Evolutionary conservation across 1,140 invertebrate species (phyloP), one percentile per base, ranked within the genome.

Genomic region (Psilanteris sp.): DNA sequence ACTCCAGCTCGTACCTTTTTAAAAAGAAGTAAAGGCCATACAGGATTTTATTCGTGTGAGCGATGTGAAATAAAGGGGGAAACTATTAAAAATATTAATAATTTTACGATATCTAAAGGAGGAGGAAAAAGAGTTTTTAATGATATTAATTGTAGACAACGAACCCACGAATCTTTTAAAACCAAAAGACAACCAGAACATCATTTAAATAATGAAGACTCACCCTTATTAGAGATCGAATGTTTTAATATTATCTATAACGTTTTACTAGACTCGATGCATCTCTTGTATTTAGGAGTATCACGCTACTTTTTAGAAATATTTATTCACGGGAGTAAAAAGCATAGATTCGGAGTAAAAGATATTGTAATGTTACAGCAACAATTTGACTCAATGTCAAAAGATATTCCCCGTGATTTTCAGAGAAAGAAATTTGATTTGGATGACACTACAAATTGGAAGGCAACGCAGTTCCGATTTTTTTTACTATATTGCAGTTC

Each of bases 1-100:
- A 67, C 59, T 5, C 77, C 78, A 15, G 75, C 74, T 13, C 34
- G 78, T 11, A 9, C 77, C 3, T 78, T 31, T 31, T 20, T 79
- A 0, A 79, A 77, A 67, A 67, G 71, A 13, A 20, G 7, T 7
- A 79, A 79, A 39, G 44, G 50, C 4, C 72, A 76, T 29, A 36
- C 20, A 22, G 67, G 71, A 10, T 79, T 62, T 50, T 62, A 22
- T 27, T 46, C 64, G 2, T 79, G 77, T 9, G 66, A 76, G 36
- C 37, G 62, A 20, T 79, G 72, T 41, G 20, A 27, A 16, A 32
- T 68, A 8, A 54, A 72, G 36, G 68, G 74, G 14, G 31, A 41
- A 31, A 77, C 57, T 1, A 15, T 77, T 0, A 77, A 71, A 20
- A 20, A 5, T 2, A 5, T 20, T 3, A 2, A 20, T 3, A 20